Conservation (phyloP, 2,888 invertebrate genomes). For the Pristionchus entomophagus region DNA sequence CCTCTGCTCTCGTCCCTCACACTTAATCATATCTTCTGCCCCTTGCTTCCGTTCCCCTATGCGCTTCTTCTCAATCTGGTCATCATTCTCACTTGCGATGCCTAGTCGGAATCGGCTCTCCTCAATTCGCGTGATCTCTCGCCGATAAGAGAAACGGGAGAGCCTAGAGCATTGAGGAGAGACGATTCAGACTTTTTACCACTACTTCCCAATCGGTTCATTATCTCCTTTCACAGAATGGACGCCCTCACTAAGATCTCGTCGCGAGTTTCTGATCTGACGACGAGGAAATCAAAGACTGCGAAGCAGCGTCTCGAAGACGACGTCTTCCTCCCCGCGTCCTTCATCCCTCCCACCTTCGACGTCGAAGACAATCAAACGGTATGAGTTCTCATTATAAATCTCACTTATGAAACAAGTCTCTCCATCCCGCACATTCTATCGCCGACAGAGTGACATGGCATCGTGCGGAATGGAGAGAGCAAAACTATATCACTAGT, state of each 20-base stretch:
- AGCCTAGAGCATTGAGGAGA: no score
- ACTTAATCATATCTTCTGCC: slow-evolving; percentile 20
- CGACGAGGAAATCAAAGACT: slow-evolving; percentile 28
- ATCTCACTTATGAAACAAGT: no score
- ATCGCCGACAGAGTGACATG: no score
- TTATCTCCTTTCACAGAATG: no score
- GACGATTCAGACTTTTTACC: no score
- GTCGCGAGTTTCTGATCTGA: slow-evolving; percentile 39
- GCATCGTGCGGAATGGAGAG: no score
- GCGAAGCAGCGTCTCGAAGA: slow-evolving; percentile 21
- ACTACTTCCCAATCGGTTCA: no score
- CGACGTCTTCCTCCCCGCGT: slow-evolving; percentile 29
- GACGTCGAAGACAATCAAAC: not conserved
- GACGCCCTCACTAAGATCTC: slow-evolving; percentile 45
- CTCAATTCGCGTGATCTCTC: no score
- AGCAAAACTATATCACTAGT: no score
- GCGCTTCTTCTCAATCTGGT: not conserved
- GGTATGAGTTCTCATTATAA: slow-evolving; percentile 33
- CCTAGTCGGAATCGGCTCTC: no score
- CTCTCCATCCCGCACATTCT: no score
- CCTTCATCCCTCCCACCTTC: slow-evolving; percentile 44
- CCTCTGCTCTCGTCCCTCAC: not conserved
- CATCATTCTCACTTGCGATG: not conserved
- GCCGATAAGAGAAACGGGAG: no score
- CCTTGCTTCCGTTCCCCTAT: slow-evolving; percentile 14